These are phyloP conservation scores for Microtus oregoni DNA, from an alignment of 2,113 vertebrate species.

Conservation along the genomic window DNA sequence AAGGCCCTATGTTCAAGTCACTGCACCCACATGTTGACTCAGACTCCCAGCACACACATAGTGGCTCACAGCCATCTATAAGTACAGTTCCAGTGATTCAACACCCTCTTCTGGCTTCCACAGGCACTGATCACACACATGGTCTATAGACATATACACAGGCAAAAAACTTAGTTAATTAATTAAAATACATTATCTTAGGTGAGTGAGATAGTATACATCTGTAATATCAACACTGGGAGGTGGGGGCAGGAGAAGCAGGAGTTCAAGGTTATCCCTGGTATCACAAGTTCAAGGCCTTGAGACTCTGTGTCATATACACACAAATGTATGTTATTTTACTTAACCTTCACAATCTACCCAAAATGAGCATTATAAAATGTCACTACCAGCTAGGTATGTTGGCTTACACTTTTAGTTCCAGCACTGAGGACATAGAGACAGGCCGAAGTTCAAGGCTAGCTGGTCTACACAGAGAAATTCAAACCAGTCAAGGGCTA, in stretches of 20 bases:
- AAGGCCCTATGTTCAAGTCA: background rate
- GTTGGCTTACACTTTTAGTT: background rate
- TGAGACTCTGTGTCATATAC: background rate
- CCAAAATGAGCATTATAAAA: slow-evolving; percentile 31
- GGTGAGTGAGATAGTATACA: background rate
- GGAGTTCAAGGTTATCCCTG: background rate
- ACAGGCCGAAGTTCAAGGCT: background rate
- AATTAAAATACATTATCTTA: slow-evolving; percentile 9
- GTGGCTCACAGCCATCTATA: background rate
- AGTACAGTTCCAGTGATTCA: background rate
- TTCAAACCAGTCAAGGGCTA: background rate
- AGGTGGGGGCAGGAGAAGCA: background rate
- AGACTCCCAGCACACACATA: background rate
- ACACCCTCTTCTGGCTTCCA: background rate
- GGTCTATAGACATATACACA: background rate
- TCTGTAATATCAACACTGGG: background rate
- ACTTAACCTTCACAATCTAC: slow-evolving; percentile 45
- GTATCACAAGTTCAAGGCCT: background rate
- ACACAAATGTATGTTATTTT: background rate
- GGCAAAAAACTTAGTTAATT: background rate
- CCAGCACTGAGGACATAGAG: background rate
- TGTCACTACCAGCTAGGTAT: background rate
- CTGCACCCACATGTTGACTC: background rate
- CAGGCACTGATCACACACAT: background rate
- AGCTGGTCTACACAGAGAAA: background rate